Evolutionary conservation across 1,140 invertebrate species (phyloP), one percentile per base, ranked within the genome.

Genomic region (Chironomus striatipennis): DNA sequence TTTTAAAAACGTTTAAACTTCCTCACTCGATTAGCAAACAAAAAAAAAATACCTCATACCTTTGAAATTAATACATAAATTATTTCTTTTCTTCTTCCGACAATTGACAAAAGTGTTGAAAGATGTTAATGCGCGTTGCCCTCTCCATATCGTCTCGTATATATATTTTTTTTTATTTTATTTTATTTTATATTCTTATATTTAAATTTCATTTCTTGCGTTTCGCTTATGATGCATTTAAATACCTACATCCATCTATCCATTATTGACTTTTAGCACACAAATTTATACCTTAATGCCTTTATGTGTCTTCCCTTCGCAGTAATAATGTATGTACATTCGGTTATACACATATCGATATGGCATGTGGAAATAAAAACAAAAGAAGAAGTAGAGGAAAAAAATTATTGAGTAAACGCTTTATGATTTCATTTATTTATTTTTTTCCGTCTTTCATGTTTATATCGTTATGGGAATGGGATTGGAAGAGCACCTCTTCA

Each of bases 391-490:
- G 43, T 47, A 47, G 6, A 67, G 15, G n/a, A 67, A 70, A 70
- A 70, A 70, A 70, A 70, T 70, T 70, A 70, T 70, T 70, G 20
- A 70, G 20, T 70, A 70, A 70, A 70, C 65, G 47, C 47, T 57
- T 57, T 57, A 57, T 57, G 47, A 57, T 57, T 34, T 34, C 24
- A 34, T 34, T 34, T 34, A 34, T 34, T 34, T 34, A 34, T 34
- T 57, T 57, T 57, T 57, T n/a, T n/a, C 12, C 47, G 47, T 57
- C 47, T 57, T 57, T 57, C 47, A 57, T 57, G 47, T 57, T 57
- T 57, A 57, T 57, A 12, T 12, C 43, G 43, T 34, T 34, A 34
- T 34, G 24, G 24, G 24, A 34, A 34, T 34, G 24, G 24, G 24
- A 34, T 2, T 34, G 24, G 24, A 34, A 34, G 24, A 34, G 24